Evolutionary conservation across 1,140 invertebrate genomes (phyloP), one percentile per base, ranked within the genome.

Genomic region (Melipona quadrifasciata): DNA sequence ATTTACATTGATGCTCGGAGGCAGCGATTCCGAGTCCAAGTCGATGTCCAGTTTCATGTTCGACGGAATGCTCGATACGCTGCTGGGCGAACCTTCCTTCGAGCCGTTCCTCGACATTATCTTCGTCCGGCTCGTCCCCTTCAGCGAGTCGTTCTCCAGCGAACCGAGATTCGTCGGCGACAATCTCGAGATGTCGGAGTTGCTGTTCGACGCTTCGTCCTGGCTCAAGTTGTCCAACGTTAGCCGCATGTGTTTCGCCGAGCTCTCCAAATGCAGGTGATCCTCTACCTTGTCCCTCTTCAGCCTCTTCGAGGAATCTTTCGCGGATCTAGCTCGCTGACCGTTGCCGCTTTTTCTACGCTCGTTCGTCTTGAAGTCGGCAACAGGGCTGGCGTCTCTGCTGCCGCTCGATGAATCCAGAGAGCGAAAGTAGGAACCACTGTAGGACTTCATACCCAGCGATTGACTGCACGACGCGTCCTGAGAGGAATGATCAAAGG

Each of bases 401-500:
- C 94, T 95, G 1, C 93, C 93, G 74, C 92, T 93, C 0, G 93
- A 94, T 0, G 94, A 94, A 27, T 95, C 94, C 17, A 95, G 61
- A 0, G 94, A 91, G 0, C 94, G 93, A 75, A 94, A 94, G 34
- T 93, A 94, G 6, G 91, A 89, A 34, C 87, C 86, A 16, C 88
- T 87, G 31, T 90, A 92, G 14, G 91, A 82, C 51, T 92, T 93
- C 72, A 94, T 87, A 10, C 93, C 92, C 12, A 94, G 76, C 0
- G 92, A 89, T 39, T 95, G 94, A 70, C 94, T 94, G 75, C 94
- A 94, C 1, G 92, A 91, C 0, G 94, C 93, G 79, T 95, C 94
- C 57, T 95, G 95, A 0, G 93, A 94, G 0, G 94, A 93, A 75
- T 94, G 93, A 86, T 95, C 94, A 77, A 93, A 95, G 0, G 94